A percentile compares a stretch with the other conserved stretches of the same genome.
Evolutionary conservation across 2,113 vertebrate genomes (phyloP).

Genomic region (Naja naja): DNA sequence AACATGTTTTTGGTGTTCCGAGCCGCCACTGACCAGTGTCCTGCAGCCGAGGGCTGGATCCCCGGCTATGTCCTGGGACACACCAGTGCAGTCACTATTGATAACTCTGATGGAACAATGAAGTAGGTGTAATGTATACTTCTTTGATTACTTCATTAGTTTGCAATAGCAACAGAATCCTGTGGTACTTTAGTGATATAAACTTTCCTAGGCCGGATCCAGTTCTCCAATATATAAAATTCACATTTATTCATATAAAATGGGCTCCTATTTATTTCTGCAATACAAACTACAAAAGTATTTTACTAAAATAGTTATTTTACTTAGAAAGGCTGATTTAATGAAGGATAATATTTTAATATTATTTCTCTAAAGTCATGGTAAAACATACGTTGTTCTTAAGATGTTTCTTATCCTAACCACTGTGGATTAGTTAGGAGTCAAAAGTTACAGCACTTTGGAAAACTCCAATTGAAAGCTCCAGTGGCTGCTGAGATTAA

Average conservation of each 20-base stretch:
- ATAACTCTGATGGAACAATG: conserved; percentile 90
- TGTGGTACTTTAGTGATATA: neutral
- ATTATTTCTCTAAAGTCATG: neutral
- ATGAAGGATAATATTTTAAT: neutral
- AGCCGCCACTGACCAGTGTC: conserved; percentile 95
- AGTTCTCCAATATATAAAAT: neutral
- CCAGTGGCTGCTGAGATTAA: neutral
- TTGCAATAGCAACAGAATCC: neutral
- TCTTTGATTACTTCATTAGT: neutral
- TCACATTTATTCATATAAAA: too few species aligned
- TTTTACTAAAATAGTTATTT: neutral
- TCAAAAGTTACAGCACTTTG: neutral
- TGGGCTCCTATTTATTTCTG: neutral
- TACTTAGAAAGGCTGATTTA: neutral
- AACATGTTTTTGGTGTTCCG: conserved; percentile 99
- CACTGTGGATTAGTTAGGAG: neutral
- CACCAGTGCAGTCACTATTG: conserved; percentile 88
- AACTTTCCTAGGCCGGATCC: neutral
- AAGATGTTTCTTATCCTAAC: neutral
- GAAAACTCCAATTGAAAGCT: neutral
- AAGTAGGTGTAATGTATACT: conserved; percentile 78
- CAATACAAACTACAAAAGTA: neutral
- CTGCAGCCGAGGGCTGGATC: conserved; percentile 99
- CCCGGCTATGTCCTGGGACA: conserved; percentile 97
- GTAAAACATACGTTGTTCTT: neutral